A percentile compares a stretch with the other conserved stretches of the same genome.
phyloP scores from a whole-genome alignment of 1,140 invertebrate genomes.

The Calliphora vicina region DNA sequence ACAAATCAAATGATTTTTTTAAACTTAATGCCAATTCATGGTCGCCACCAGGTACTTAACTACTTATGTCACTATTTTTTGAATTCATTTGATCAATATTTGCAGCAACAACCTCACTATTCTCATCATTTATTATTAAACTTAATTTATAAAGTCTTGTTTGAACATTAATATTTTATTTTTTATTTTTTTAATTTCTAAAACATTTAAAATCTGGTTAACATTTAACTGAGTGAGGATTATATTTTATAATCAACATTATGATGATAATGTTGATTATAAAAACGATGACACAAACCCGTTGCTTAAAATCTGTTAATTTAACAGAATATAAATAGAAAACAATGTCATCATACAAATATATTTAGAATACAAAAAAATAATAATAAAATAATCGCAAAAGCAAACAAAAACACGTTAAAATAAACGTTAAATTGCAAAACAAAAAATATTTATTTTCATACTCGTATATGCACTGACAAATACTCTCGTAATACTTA shows the following conservation, averaged over 20 bases:
- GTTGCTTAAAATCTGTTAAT: background rate
- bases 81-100: background rate
- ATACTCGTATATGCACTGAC: too few species aligned
- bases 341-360: background rate
- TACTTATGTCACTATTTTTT: background rate
- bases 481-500: too few species aligned
- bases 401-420: too few species aligned
- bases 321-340: background rate
- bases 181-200: background rate
- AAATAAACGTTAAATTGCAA: too few species aligned
- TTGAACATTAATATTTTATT: background rate
- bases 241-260: background rate
- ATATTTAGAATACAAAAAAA: background rate
- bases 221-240: background rate
- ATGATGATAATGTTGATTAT: background rate
- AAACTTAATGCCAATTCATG: background rate
- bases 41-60: background rate
- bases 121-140: background rate
- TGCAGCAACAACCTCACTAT: background rate
- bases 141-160: background rate
- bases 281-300: background rate
- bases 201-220: background rate
- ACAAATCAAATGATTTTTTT: background rate
- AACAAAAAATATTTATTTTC: too few species aligned
- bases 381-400: background rate